Base-by-base conservation (phyloP, 2,888 invertebrate species). In the Cylloceria caligata region DNA sequence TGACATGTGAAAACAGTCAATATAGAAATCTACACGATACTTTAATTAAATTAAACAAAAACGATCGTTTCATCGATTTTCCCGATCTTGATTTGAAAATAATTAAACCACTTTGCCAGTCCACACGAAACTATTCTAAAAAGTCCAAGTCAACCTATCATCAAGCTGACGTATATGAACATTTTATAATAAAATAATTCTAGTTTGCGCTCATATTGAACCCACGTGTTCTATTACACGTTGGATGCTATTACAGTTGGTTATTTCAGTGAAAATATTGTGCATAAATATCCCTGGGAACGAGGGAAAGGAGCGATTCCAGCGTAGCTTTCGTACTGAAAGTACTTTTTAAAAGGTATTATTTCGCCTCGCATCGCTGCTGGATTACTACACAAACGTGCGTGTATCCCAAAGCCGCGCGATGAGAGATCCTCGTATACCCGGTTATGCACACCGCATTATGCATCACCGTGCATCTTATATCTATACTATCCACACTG, bases 281-380 rank as follows among this genome's bases (percentile, higher is more conserved):
- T 36, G 71, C 47, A 45, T 64, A 62, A 62, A 77, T 68, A 77
- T 81, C 49, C 27, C 47, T 65, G 67, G 39, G 60, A 76, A 72
- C 75, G 67, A 19, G 47, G 39, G 52, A 13, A 30, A 68, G 57
- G 57, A 76, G 30, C 9, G n/a, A 34, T 57, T 74, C 68, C 52
- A 57, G 19, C 49, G 72, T 11, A 45, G 36, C n/a, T 16, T n/a
- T 27, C 60, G 45, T 39, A 42, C 47, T 64, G 77, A 81, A 81
- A 81, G 77, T 77, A 81, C 73, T 47, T 77, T 77, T 81, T 73
- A 73, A 81, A 77, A 77, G 77, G 68, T 77, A 73, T 81, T 81
- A 81, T 81, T 77, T 67, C 62, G 81, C 67, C 36, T 60, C 67
- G 67, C 27, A 79, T 16, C 60, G 75, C 76, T 68, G 76, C 76